These are phyloP conservation scores for Sebastes elongatus DNA, from an alignment of 2,797 vertebrate genomes.

Conservation along the genomic window DNA sequence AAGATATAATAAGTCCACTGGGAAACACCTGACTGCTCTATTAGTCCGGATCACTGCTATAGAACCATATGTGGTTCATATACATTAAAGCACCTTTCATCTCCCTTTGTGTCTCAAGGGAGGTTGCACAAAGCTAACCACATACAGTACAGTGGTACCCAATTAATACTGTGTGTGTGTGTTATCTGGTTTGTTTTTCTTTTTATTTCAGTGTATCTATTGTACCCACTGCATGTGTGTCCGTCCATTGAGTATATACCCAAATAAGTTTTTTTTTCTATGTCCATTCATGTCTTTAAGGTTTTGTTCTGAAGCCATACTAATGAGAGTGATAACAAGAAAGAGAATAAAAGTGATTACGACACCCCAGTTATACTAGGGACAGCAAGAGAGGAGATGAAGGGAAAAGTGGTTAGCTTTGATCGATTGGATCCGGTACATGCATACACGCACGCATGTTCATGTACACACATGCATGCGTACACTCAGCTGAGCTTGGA, in stretches of 20 bases:
- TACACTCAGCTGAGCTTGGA: slow-evolving; percentile 22
- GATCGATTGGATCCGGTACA: slow-evolving; percentile 33
- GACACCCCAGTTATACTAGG: background rate
- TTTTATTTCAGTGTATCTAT: background rate
- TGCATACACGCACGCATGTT: background rate
- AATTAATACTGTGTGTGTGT: slow-evolving; percentile 36
- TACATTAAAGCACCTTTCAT: slow-evolving; percentile 70
- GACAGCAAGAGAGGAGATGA: slow-evolving; percentile 44
- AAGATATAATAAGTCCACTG: slow-evolving; percentile 52
- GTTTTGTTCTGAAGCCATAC: slow-evolving; percentile 13
- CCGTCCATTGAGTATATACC: background rate
- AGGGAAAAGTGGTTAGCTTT: slow-evolving; percentile 45
- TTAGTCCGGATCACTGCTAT: slow-evolving; percentile 39
- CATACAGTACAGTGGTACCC: slow-evolving; percentile 24
- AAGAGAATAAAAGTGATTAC: slow-evolving; percentile 9
- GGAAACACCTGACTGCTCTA: slow-evolving; percentile 46
- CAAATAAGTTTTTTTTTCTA: background rate
- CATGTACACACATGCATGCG: background rate
- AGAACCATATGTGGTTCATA: slow-evolving; percentile 46
- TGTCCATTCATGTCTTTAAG: slow-evolving; percentile 20
- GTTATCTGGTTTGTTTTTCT: slow-evolving; percentile 3
- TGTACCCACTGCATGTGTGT: background rate
- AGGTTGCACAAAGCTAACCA: slow-evolving; percentile 38
- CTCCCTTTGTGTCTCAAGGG: slow-evolving; percentile 34
- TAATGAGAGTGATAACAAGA: slow-evolving; percentile 40